These are phyloP conservation scores for Ernsta delagoae DNA, from an alignment of 2,888 invertebrate genomes.

Conservation along the genomic window DNA sequence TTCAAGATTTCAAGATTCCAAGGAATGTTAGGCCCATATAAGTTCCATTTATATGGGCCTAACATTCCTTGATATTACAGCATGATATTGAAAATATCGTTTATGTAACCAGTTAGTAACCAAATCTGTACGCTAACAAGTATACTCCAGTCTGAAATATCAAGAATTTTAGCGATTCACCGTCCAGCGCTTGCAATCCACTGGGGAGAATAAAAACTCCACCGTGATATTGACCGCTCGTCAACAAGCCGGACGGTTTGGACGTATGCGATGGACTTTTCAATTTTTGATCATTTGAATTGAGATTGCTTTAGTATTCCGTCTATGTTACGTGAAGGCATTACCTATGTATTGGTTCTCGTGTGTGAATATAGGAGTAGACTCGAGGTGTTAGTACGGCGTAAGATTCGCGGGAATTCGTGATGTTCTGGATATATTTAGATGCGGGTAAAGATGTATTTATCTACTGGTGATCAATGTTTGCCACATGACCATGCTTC, in stretches of 20 bases:
- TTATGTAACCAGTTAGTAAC: no score
- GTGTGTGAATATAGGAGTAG: conserved; percentile 26
- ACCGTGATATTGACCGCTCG: conserved; percentile 18
- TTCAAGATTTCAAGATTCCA: no score
- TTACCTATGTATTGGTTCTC: conserved; percentile 33
- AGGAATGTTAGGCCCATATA: no score
- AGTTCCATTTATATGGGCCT: no score
- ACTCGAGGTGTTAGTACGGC: neutral
- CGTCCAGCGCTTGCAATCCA: conserved; percentile 1
- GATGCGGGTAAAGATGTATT: neutral
- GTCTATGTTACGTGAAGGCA: conserved; percentile 11
- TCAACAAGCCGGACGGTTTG: conserved; percentile 11
- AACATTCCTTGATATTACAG: no score
- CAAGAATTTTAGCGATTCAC: neutral
- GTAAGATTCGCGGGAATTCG: neutral
- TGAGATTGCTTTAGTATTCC: conserved; percentile 28
- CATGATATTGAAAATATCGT: no score
- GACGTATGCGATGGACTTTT: conserved; percentile 24
- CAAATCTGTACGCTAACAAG: no score
- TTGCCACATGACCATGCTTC: no score
- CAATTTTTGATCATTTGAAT: conserved; percentile 35
- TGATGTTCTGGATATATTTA: neutral
- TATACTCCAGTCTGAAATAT: no score
- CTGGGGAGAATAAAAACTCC: conserved; percentile 9
- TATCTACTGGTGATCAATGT: neutral